Base-by-base conservation (phyloP, 2,888 invertebrate species). In the Drosophila anomalata region DNA sequence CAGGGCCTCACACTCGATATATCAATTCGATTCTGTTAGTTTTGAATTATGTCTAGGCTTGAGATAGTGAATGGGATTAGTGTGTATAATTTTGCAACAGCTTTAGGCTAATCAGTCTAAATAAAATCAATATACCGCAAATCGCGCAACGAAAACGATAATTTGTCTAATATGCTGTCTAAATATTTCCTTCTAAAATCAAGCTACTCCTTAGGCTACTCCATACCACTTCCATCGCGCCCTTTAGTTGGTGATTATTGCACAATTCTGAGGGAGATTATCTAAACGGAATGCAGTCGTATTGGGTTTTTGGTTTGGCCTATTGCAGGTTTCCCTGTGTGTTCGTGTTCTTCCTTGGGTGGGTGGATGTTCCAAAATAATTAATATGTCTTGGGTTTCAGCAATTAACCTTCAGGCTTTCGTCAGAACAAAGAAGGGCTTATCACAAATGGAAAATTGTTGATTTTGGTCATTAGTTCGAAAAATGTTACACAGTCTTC, bases 81-180 rank as follows among this genome's bases (percentile, higher is more conserved):
- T 72, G 66, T 52, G 54, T 54, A 54, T 53, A 65, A 71, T 63
- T 80, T 76, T 76, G 69, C 78, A 73, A 59, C 56, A 67, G 76
- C 76, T 84, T 89, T 89, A 89, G 76, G 86, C 89, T 89, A 89
- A 77, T 88, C 88, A 88, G 89, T 88, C 89, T 89, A 84, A 78
- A 82, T 52, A 72, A 79, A 73, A 86, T 78, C 74, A 79, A 79
- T 83, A 63, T 53, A 85, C 78, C 68, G 75, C 77, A 70, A 76
- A 55, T 68, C 46, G 54, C 47, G 39, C 52, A 65, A 44, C 71
- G 68, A 85, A 70, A 65, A 70, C 57, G 48, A 70, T 73, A 68
- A 63, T 71, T 78, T 62, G 22, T 76, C 78, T 86, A 86, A 72
- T 58, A 60, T 41, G 61, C 66, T 52, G 56, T 66, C 70, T 80